phyloP scores from a whole-genome alignment of 1,140 invertebrate genomes.

The Triops longicaudatus region DNA sequence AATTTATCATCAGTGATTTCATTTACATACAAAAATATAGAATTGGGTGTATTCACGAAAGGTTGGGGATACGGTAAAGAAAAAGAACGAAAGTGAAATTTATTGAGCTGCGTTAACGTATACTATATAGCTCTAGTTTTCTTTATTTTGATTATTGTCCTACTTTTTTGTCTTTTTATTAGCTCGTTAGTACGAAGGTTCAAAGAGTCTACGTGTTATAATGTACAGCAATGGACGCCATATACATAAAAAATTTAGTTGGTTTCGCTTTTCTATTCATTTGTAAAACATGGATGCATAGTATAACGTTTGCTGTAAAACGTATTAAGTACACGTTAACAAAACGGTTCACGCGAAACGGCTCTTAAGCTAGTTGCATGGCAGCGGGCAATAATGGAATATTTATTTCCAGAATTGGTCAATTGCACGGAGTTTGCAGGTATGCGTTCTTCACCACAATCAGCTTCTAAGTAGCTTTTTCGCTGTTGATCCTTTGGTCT shows the following conservation, averaged over 20 bases:
- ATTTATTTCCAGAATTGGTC: too few species aligned
- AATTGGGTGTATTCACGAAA: not conserved
- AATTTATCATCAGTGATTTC: slow-evolving; percentile 27
- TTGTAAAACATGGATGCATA: not conserved
- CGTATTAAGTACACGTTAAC: too few species aligned
- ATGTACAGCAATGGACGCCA: not conserved
- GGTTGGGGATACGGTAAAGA: not conserved
- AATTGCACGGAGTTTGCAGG: not conserved
- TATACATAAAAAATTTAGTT: slow-evolving; percentile 6
- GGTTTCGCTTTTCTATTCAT: not conserved
- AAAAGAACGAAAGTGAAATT: not conserved
- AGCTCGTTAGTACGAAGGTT: not conserved
- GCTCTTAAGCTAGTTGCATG: too few species aligned
- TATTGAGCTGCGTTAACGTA: not conserved
- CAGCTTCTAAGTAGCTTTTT: not conserved
- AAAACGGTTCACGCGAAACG: too few species aligned
- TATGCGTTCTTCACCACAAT: not conserved
- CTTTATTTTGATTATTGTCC: slow-evolving; percentile 16
- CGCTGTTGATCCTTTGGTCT: not conserved
- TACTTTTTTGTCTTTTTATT: not conserved
- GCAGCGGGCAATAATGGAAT: too few species aligned
- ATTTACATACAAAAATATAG: not conserved
- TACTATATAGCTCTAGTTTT: slow-evolving; percentile 20
- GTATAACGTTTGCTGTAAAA: not conserved
- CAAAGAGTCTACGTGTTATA: not conserved